phyloP scores from a whole-genome alignment of 2,113 vertebrate species.

The rat (Rattus norvegicus) region DNA sequence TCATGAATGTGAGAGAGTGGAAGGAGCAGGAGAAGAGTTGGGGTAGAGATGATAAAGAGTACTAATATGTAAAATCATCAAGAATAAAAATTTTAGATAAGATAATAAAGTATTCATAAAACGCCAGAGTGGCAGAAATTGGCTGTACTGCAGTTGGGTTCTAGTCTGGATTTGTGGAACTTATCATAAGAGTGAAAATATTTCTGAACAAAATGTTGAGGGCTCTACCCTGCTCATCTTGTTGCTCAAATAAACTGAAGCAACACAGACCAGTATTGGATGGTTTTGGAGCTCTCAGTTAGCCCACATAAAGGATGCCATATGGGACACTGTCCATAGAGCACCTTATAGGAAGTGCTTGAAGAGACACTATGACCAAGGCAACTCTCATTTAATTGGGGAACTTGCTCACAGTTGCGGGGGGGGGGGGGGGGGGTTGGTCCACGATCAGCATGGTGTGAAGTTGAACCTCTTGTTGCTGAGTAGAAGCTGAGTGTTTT shows the following conservation, averaged over 20 bases:
- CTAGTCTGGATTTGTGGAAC: neutral
- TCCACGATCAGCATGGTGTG: neutral
- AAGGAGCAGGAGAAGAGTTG: neutral
- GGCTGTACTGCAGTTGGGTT: neutral
- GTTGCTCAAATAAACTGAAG: slow-evolving; percentile 17
- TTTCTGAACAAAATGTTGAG: slow-evolving; percentile 40
- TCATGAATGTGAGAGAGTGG: neutral
- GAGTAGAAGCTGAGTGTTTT: neutral
- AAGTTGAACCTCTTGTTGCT: neutral
- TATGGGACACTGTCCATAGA: neutral
- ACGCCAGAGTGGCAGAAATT: neutral
- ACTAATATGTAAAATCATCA: neutral
- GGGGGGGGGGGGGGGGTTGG: too few relatives aligned
- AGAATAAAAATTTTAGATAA: neutral
- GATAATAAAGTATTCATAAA: neutral
- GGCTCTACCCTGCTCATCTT: neutral
- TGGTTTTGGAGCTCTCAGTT: neutral
- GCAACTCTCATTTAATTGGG: neutral
- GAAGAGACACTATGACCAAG: neutral
- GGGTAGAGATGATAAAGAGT: neutral
- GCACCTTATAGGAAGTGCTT: neutral
- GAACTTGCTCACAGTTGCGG: neutral
- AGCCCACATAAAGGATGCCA: neutral
- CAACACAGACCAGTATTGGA: slow-evolving; percentile 9
- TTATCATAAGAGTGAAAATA: neutral